Evolutionary conservation across 35 echinoderm and acorn worm species (phyloP).

Genomic region (Heliocidaris tuberculata): DNA sequence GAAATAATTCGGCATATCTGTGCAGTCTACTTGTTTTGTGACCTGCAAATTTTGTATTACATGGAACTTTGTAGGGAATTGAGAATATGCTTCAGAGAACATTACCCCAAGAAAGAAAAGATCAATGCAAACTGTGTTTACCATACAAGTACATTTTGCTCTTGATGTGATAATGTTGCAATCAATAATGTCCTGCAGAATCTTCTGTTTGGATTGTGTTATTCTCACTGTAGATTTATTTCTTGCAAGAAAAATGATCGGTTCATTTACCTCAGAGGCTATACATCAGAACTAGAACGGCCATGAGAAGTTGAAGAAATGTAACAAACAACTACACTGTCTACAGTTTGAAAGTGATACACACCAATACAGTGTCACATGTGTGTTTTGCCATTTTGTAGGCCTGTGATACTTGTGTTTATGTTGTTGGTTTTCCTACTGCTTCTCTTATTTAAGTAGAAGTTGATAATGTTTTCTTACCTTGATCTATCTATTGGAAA

Average conservation of each 20-base stretch:
- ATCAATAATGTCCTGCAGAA: neutral
- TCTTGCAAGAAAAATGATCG: neutral
- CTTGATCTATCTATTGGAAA: no score
- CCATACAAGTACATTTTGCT: neutral
- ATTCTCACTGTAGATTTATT: neutral
- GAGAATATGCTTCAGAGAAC: neutral
- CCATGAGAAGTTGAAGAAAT: no score
- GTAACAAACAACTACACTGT: no score
- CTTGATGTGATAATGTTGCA: conserved; percentile 3
- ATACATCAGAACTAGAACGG: neutral
- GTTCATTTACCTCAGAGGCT: neutral
- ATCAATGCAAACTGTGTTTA: conserved; percentile 7
- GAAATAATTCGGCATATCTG: no score
- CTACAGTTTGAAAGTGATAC: no score
- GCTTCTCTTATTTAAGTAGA: no score
- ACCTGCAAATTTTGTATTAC: neutral
- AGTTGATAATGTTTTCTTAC: no score
- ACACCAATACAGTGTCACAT: no score
- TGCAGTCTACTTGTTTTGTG: neutral
- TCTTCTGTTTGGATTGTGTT: no score
- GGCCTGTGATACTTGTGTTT: no score
- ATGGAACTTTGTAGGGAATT: neutral
- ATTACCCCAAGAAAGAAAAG: neutral
- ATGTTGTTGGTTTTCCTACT: no score
- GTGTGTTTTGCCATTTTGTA: no score